Evolutionary conservation across 2,888 invertebrate genomes (phyloP), one percentile per base, ranked within the genome.

Genomic region (Drosophila multiciliata): DNA sequence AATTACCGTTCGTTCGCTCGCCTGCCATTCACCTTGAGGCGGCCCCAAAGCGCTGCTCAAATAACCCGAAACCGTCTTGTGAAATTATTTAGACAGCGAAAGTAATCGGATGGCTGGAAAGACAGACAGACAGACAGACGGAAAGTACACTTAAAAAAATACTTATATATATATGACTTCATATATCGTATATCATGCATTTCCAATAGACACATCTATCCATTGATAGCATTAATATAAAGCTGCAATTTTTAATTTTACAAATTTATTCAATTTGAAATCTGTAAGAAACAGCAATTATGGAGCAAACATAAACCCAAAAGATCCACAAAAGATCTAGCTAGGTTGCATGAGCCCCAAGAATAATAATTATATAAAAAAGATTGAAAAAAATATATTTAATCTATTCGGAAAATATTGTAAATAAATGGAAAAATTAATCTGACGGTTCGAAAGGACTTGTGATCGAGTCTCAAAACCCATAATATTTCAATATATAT

Each of bases 1-100:
- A 86, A 86, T 86, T 86, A 89, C 80, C 84, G 74, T 77, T 69
- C 61, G 57, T 29, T 62, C 52, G 72, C 48, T 48, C 50, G 75
- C 50, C 66, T 80, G 79, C 87, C 82, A 86, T 87, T 85, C 88
- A 84, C 88, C 88, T 88, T 88, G 87, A 87, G 80, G 63, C 79
- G 53, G 80, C 77, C 80, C 85, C 62, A 66, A 66, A 74, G 79
- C 73, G 67, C 64, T 65, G 78, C 78, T 87, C 82, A 81, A 82
- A 81, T 81, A 81, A 81, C 81, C 86, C 79, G 80, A 84, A 86
- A 87, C 81, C 78, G 80, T 78, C 66, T 82, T 82, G 80, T 58
- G 66, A 85, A 87, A 83, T 80, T 76, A 88, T 88, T 85, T 87
- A 78, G 87, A 87, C 87, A 84, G 85, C 82, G 87, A 85, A 85